phyloP scores from a whole-genome alignment of 1,140 invertebrate genomes.

The Formica selysi region DNA sequence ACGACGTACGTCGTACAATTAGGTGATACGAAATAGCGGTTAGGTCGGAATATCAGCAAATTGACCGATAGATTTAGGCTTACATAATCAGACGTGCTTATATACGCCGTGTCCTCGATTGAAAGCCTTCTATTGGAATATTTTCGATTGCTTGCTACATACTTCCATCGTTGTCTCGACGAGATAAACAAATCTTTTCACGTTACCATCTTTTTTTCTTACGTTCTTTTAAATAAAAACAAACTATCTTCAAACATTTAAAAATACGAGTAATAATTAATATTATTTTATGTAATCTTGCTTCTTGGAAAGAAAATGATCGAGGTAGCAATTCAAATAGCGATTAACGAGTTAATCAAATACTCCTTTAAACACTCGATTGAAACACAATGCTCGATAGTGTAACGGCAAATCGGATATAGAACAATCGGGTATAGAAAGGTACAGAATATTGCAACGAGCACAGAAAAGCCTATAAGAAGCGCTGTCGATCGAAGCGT shows the following conservation, averaged over 20 bases:
- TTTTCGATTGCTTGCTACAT: conserved; percentile 40
- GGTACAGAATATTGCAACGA: not conserved
- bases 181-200: not conserved
- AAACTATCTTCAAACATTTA: not conserved
- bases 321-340: not conserved
- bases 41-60: conserved; percentile 76
- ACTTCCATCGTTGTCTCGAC: not conserved
- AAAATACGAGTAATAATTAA: conserved; percentile 8
- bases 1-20: conserved; percentile 25
- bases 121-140: conserved; percentile 64
- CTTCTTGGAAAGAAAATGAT: not conserved
- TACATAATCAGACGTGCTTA: conserved; percentile 78
- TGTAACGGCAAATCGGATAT: not conserved
- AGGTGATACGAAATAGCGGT: conserved; percentile 39
- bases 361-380: not conserved
- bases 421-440: conserved; percentile 30
- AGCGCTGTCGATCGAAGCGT: conserved; percentile 45
- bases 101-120: conserved; percentile 56
- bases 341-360: conserved; percentile 29
- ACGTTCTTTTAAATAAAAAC: not conserved
- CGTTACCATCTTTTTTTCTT: not conserved
- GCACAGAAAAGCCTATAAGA: conserved; percentile 2
- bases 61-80: conserved; percentile 83
- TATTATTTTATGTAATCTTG: not conserved
- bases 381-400: too few species aligned